Conservation (phyloP, 64 coral and sea anemone genomes). For the Trachythela sp. region DNA sequence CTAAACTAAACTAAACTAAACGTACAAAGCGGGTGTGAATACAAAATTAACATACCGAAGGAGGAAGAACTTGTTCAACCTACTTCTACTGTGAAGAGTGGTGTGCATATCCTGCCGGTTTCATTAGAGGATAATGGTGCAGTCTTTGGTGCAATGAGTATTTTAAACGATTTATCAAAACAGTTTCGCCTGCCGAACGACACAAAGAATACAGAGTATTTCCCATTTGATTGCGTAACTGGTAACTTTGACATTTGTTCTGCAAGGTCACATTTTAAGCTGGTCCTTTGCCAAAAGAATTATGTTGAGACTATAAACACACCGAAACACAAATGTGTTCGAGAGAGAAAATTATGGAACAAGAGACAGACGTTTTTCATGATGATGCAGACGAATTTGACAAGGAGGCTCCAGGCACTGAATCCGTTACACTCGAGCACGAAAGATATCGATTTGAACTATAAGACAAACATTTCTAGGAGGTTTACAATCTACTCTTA, state of each 20-base stretch:
- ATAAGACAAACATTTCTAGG: conserved; percentile 35
- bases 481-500: neutral
- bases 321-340: neutral
- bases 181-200: neutral
- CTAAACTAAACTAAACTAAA: no score
- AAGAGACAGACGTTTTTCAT: no score
- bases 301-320: neutral
- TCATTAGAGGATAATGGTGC: neutral
- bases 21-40: no score
- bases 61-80: neutral
- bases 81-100: neutral
- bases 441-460: conserved; percentile 8
- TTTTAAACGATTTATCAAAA: neutral
- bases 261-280: conserved; percentile 5
- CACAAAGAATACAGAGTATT: neutral
- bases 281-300: neutral
- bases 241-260: neutral
- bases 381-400: neutral
- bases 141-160: no score
- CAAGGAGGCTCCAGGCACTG: neutral
- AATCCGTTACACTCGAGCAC: conserved; percentile 19
- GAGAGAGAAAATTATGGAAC: neutral
- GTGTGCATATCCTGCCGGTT: neutral
- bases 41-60: neutral
- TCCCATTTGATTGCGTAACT: neutral